Conservation (phyloP, 1,140 invertebrate species). For the Aphelinus atriplicis region DNA sequence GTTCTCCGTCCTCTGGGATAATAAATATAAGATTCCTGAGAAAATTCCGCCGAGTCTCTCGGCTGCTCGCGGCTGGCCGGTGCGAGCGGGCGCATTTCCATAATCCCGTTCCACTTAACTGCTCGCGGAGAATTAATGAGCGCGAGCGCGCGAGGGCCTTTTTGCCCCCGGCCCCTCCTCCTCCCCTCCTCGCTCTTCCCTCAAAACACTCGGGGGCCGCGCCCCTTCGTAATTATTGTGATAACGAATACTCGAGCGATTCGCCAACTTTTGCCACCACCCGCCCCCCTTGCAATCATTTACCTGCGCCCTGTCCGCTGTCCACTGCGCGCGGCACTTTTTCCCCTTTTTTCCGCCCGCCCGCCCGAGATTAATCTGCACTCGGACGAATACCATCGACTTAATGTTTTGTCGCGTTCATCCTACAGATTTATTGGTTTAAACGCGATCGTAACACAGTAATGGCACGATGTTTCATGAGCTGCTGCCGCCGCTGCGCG, state of each 20-base stretch:
- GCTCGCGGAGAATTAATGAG: constrained; percentile 54
- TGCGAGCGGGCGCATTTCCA: constrained; percentile 45
- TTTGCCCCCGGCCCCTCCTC: constrained; percentile 37
- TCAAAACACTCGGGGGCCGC: neutral
- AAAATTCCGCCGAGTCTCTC: constrained; percentile 52
- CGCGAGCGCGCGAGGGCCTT: constrained; percentile 49
- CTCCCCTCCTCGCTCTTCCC: neutral
- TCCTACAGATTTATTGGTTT: constrained; percentile 28
- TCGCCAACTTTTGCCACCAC: too few species aligned
- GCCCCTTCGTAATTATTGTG: constrained; percentile 42
- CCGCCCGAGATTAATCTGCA: constrained; percentile 18
- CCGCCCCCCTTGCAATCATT: too few species aligned
- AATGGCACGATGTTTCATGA: neutral
- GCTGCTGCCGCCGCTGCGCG: too few species aligned
- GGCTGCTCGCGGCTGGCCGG: neutral
- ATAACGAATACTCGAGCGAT: constrained; percentile 12
- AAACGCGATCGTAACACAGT: neutral
- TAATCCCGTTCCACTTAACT: constrained; percentile 55
- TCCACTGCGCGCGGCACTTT: neutral
- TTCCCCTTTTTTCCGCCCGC: too few species aligned
- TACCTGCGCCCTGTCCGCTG: too few species aligned
- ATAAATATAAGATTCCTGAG: constrained; percentile 66
- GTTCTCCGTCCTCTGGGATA: constrained; percentile 57
- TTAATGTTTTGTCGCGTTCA: constrained; percentile 32
- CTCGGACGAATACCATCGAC: constrained; percentile 1